phyloP scores from a whole-genome alignment of 2,797 vertebrate genomes.

The Neosilurus hyrtlii region DNA sequence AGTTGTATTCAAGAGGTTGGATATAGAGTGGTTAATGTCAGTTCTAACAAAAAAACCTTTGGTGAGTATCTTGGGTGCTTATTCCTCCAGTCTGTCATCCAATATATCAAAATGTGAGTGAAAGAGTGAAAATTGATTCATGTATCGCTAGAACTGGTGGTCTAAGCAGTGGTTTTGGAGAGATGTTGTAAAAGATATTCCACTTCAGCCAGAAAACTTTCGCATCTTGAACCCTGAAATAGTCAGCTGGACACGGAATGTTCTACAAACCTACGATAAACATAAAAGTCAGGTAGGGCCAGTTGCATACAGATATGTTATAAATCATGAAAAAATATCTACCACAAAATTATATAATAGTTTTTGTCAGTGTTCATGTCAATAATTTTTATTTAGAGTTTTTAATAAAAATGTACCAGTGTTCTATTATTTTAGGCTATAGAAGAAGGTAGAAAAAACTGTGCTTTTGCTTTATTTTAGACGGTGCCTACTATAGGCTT shows the following conservation, averaged over 20 bases:
- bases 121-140: conserved; percentile 1
- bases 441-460: too few relatives aligned
- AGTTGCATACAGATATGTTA: background rate
- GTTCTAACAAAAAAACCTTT: conserved; percentile 73
- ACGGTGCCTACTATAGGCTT: conserved; percentile 74
- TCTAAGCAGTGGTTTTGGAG: conserved; percentile 83
- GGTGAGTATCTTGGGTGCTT: conserved; percentile 58
- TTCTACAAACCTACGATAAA: conserved; percentile 64
- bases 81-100: background rate
- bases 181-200: conserved; percentile 75
- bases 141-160: conserved; percentile 72
- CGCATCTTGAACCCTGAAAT: conserved; percentile 77
- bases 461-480: conserved; percentile 47
- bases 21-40: conserved; percentile 76
- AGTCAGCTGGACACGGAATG: conserved; percentile 66
- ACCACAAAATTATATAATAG: background rate
- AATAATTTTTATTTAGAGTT: background rate
- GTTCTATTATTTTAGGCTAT: background rate
- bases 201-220: conserved; percentile 70
- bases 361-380: background rate
- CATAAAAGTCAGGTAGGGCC: conserved; percentile 59
- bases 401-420: too few relatives aligned
- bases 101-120: conserved; percentile 20
- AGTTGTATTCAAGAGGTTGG: conserved; percentile 76
- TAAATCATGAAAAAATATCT: background rate